Percentiles rank a stretch among this genome's conserved stretches.
phyloP scores from a whole-genome alignment of 2,888 invertebrate species.

The Cotesia congregata region DNA sequence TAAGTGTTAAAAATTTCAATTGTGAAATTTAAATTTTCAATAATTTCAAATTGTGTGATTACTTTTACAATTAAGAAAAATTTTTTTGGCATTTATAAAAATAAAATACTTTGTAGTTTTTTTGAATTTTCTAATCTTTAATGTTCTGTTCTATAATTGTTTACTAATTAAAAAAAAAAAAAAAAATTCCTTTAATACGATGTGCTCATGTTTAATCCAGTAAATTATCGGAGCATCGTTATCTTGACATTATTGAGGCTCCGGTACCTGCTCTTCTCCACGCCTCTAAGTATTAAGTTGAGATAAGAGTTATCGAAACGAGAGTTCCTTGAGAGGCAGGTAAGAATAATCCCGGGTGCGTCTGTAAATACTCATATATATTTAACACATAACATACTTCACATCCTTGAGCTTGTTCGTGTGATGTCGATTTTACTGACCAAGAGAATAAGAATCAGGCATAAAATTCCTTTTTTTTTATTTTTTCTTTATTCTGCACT shows the following conservation, averaged over 20 bases:
- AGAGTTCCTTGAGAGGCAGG: conserved; percentile 56
- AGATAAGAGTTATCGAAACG: conserved; percentile 64
- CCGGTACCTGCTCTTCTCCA: conserved; percentile 58
- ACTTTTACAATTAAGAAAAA: no score
- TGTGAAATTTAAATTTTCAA: no score
- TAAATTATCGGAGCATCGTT: conserved; percentile 64
- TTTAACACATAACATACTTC: not conserved
- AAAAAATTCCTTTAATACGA: conserved; percentile 31
- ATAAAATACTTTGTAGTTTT: no score
- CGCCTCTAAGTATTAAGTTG: conserved; percentile 62
- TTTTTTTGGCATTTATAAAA: no score
- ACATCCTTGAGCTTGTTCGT: not conserved
- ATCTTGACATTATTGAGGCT: conserved; percentile 63
- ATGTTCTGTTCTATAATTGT: no score
- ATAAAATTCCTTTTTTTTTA: not conserved
- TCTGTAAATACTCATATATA: conserved; percentile 43
- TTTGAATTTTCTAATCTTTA: no score
- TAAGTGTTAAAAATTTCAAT: no score
- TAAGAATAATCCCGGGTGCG: conserved; percentile 45
- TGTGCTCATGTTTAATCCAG: conserved; percentile 51
- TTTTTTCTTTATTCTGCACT: conserved; percentile 12
- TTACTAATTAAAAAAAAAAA: no score
- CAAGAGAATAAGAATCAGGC: not conserved
- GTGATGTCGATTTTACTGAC: not conserved
- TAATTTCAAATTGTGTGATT: no score